Conservation (phyloP, 2,113 vertebrate species). For the Nannospalax galili region DNA sequence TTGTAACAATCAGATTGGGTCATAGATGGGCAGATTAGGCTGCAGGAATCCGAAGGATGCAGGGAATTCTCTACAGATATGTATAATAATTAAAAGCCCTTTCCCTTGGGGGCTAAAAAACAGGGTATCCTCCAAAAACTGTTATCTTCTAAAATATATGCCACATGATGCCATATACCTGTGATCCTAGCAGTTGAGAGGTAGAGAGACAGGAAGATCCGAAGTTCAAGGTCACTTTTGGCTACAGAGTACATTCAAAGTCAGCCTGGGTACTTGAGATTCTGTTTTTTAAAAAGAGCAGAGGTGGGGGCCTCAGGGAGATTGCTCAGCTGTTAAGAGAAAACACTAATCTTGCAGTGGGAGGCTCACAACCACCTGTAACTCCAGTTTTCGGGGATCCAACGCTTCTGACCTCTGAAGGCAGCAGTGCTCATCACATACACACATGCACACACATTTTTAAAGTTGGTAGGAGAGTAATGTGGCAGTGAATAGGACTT, state of each 20-base stretch:
- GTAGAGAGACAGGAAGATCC: not conserved
- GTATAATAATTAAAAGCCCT: not conserved
- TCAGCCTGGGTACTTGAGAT: not conserved
- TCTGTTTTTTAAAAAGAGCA: not conserved
- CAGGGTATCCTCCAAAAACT: not conserved
- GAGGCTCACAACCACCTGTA: not conserved
- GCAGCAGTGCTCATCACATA: no score
- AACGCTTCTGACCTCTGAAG: not conserved
- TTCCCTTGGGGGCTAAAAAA: not conserved
- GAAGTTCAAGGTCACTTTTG: not conserved
- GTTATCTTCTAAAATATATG: not conserved
- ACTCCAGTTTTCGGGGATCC: no score
- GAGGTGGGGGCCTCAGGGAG: not conserved
- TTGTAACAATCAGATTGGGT: not conserved
- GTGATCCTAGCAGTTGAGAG: not conserved
- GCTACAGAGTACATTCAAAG: no score
- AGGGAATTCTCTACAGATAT: not conserved
- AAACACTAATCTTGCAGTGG: not conserved
- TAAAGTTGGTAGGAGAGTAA: not conserved
- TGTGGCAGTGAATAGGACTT: not conserved
- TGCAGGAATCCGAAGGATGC: not conserved
- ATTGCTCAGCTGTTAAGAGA: not conserved
- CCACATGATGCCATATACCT: not conserved
- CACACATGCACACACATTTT: not conserved
- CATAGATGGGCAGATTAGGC: rapidly evolving